Evolutionary conservation across 2,113 vertebrate genomes (phyloP), one percentile per base, ranked within the genome.

Genomic region (Hystrix cristata): DNA sequence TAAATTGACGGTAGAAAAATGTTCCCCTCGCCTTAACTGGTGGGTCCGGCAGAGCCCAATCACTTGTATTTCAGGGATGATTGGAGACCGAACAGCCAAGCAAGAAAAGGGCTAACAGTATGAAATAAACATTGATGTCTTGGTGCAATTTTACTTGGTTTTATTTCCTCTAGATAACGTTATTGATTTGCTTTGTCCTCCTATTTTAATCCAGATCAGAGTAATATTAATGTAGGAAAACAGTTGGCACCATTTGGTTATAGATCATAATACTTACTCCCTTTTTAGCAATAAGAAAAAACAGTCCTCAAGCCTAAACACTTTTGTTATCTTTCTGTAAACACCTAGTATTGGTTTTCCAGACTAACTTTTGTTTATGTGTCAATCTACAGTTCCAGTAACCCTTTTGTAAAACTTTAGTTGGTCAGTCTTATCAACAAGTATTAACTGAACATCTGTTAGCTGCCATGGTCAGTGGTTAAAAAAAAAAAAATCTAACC

Each of bases 1-100:
- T 64, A 95, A 96, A 98, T 98, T 98, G 94, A 97, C 72, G 92
- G 92, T 96, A 97, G 87, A 97, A 94, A 98, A 98, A 95, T 98
- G 95, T 97, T 97, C 97, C 97, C 27, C 97, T 98, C 97, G 95
- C 88, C 94, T 97, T 97, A 76, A 92, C 87, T 97, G 92, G 96
- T 95, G 95, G 60, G 82, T 98, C 87, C 29, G 90, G 71, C 85
- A 93, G 72, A 96, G 74, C 91, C 98, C 97, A 92, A 93, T 97
- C 19, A 84, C 96, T 25, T 90, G 15, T 96, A 94, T 97, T 95
- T 97, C 97, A 95, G 97, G 96, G 98, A 87, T 97, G 95, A 92
- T 89, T 98, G 95, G 93, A 98, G 94, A 87, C 84, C 97, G 87
- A 97, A 95, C 87, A 97, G 97, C 90, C 48, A 85, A 95, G 76